A percentile compares a stretch with the other conserved stretches of the same genome.
Conservation (phyloP, 2,113 vertebrate genomes). For the Pelecanus crispus region DNA sequence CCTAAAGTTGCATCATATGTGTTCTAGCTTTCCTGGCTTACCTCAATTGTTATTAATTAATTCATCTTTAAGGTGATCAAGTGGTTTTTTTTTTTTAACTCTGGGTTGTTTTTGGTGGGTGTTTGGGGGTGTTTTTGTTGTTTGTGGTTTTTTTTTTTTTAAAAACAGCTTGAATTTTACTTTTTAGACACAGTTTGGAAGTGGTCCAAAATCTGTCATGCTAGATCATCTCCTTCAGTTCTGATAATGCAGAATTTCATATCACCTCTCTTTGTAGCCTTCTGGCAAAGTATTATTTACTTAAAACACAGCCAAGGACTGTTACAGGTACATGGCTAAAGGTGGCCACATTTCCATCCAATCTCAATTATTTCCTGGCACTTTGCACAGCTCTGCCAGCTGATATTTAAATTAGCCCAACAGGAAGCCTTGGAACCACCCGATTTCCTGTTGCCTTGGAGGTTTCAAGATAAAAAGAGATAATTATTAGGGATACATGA, state of each 20-base stretch:
- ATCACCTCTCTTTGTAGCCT: neutral
- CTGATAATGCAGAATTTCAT: neutral
- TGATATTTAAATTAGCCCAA: neutral
- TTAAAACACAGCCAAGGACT: neutral
- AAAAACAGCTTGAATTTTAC: neutral
- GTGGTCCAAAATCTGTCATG: neutral
- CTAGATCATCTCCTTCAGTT: neutral
- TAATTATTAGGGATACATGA: neutral
- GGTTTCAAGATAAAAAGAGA: neutral
- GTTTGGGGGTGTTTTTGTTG: too few species aligned
- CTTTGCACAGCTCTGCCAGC: neutral
- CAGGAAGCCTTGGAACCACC: neutral
- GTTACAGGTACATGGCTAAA: neutral
- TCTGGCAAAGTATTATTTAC: neutral
- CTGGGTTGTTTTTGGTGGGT: too few species aligned
- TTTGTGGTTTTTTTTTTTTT: neutral
- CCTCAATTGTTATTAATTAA: neutral
- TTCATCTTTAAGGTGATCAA: neutral
- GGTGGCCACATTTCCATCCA: neutral
- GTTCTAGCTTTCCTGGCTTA: neutral
- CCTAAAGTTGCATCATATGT: neutral
- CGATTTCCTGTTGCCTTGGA: neutral
- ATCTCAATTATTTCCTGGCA: constrained; percentile 2
- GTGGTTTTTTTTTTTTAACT: neutral
- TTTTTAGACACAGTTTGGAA: neutral